Percentiles rank a stretch among this genome's conserved stretches.
Conservation (phyloP, 2,797 vertebrate species). For the Gorsachius magnificus region DNA sequence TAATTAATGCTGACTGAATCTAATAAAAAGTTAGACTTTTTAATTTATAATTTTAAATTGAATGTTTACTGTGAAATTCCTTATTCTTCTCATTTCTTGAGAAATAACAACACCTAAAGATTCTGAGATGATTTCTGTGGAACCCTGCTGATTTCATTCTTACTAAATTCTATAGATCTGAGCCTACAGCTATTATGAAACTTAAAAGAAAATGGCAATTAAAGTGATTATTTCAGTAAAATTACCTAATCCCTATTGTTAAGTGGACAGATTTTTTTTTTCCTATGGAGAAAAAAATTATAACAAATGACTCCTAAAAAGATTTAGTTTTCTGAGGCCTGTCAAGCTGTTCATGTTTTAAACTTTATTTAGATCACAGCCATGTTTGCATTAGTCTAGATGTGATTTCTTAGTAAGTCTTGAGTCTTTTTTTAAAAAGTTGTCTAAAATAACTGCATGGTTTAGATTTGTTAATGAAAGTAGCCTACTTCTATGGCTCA, state of each 20-base stretch:
- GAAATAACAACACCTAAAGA: not conserved
- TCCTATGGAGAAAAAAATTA: not conserved
- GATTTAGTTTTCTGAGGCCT: not conserved
- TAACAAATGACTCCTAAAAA: not conserved
- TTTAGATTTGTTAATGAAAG: not conserved
- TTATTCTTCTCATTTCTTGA: not conserved
- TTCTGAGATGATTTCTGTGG: not conserved
- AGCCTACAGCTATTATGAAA: not conserved
- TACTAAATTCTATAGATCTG: constrained; percentile 11
- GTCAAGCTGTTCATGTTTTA: not conserved
- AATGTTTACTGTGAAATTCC: not conserved
- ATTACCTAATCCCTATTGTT: not conserved
- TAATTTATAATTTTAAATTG: not conserved
- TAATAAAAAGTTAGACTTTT: not conserved
- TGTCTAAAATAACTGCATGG: not conserved
- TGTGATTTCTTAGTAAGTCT: not conserved
- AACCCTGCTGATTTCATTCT: constrained; percentile 14
- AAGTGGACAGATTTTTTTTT: not conserved
- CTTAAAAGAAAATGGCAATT: constrained; percentile 10
- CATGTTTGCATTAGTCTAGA: not conserved
- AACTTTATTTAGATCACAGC: not conserved
- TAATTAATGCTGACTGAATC: constrained; percentile 14
- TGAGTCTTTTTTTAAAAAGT: not conserved
- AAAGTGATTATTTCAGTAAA: constrained; percentile 32
- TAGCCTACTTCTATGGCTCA: not conserved